Percentiles rank a stretch among this genome's conserved stretches.
Evolutionary conservation across 2,113 vertebrate species (phyloP).

Genomic region (Hymenochirus boettgeri): DNA sequence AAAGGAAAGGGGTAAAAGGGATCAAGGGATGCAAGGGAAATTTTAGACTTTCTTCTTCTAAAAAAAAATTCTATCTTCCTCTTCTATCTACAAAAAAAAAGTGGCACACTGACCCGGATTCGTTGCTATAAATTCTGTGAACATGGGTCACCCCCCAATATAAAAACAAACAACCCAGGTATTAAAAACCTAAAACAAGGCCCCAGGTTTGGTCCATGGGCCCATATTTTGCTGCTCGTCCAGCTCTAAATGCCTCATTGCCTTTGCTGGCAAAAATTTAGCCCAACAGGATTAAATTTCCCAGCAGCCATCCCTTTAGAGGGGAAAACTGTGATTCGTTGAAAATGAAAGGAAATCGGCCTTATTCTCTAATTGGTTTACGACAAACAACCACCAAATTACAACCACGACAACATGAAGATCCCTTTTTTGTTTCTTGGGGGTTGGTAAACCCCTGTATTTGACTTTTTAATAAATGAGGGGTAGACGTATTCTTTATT

Average conservation of each 20-base stretch:
- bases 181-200: too few species aligned
- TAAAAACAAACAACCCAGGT: slow-evolving; percentile 47
- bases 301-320: slow-evolving; percentile 6
- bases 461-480: slow-evolving; percentile 63
- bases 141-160: too few species aligned
- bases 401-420: too few species aligned
- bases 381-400: too few species aligned
- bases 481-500: slow-evolving; percentile 55
- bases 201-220: slow-evolving; percentile 42
- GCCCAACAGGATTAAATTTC: slow-evolving; percentile 52
- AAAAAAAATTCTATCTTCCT: too few species aligned
- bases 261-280: background rate
- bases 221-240: slow-evolving; percentile 5
- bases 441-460: too few species aligned
- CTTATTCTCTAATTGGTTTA: slow-evolving; percentile 63
- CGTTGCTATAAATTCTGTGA: slow-evolving; percentile 60
- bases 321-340: background rate
- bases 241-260: background rate
- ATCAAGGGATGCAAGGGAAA: too few species aligned
- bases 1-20: too few species aligned
- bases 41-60: too few species aligned
- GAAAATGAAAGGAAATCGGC: too few species aligned
- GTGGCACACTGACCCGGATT: slow-evolving; percentile 64
- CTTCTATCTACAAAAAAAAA: too few species aligned
- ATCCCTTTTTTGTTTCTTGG: slow-evolving; percentile 64